Evolutionary conservation across 2,113 vertebrate species (phyloP), one percentile per base, ranked within the genome.

Genomic region (Nicator chloris): DNA sequence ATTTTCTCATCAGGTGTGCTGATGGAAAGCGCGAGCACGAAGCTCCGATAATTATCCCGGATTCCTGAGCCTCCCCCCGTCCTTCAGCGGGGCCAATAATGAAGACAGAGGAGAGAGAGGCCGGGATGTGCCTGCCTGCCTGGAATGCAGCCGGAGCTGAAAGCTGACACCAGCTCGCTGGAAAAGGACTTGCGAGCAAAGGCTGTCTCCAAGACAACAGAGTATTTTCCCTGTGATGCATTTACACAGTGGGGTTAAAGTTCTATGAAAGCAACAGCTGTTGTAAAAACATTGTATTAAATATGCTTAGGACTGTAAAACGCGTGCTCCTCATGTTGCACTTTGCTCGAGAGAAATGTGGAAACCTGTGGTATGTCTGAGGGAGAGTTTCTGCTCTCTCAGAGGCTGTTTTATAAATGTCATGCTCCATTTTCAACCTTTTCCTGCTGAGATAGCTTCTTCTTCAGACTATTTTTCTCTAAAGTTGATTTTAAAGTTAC

Each of bases 191-290:
- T 76, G 73, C 11, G 89, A 63, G 93, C 95, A 96, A 97, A 98
- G 97, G 97, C 98, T 63, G 97, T 98, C 96, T 97, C 97, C 97
- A 97, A 96, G 98, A 95, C 96, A 97, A 98, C 96, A 59, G 90
- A 88, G 97, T 95, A 97, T 98, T 98, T 97, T 98, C 72, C 96
- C 90, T 91, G 94, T 92, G 94, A 95, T 97, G 97, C 97, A 97
- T 98, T 98, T 98, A 96, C 97, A 97, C 97, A 97, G 96, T 95
- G 82, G 97, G 98, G 98, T 98, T 98, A 98, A 98, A 98, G 98
- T 98, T 98, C 98, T 98, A 97, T 98, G 98, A 99, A 98, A 99
- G 98, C 98, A 98, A 98, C 98, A 99, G 98, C 99, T 99, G 99
- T 98, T 99, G 98, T 98, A 97, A 98, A 98, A 98, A 98, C 97